Evolutionary conservation across 2,888 invertebrate species (phyloP).

Genomic region (Pecten maximus): DNA sequence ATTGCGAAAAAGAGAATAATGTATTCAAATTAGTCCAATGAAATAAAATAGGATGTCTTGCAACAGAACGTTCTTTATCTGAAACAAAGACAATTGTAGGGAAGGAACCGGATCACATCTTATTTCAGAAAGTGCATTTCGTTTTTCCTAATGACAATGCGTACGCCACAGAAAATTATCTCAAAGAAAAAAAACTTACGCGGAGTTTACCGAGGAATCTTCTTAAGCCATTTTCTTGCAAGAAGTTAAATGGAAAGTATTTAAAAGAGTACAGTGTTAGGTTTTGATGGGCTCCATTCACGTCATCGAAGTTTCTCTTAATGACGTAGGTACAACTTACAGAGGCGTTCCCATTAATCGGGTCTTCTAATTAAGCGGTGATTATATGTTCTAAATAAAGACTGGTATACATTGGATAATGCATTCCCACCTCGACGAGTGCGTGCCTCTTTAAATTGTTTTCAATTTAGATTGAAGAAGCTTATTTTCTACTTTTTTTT

Average conservation of each 20-base stretch:
- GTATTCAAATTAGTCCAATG: not conserved
- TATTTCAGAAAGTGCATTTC: not conserved
- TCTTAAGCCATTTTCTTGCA: not conserved
- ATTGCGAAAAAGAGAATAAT: not conserved
- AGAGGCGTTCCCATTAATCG: not conserved
- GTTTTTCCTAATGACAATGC: not conserved
- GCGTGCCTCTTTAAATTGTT: not conserved
- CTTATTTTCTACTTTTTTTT: not conserved
- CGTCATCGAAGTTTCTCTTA: not conserved
- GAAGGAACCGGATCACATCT: not conserved
- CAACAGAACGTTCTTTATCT: not conserved
- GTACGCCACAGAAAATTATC: not conserved
- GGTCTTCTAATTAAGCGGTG: not conserved
- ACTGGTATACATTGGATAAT: not conserved
- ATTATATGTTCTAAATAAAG: constrained; percentile 18
- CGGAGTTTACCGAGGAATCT: not conserved
- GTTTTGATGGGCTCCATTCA: not conserved
- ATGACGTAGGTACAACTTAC: not conserved
- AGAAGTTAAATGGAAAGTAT: constrained; percentile 11
- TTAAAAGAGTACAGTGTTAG: not conserved
- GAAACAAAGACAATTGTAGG: not conserved
- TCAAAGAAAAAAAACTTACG: not conserved
- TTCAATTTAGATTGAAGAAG: not conserved
- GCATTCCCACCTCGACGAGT: not conserved
- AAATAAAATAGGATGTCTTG: not conserved